Evolutionary conservation across 2,113 vertebrate genomes (phyloP).

Genomic region (Acanthochromis polyacanthus): DNA sequence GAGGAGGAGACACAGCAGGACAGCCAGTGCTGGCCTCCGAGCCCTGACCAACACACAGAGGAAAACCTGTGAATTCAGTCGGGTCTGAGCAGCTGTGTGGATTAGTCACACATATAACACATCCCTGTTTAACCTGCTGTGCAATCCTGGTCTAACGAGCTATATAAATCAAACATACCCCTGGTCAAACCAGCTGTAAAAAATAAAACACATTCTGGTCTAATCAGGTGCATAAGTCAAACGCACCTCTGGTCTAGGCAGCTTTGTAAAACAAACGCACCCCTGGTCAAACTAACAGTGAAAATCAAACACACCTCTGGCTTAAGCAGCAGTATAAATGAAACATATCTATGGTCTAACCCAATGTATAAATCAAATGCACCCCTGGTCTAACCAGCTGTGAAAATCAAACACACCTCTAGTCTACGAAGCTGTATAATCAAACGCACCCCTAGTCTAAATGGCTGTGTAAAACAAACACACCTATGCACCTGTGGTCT

Average conservation of each 20-base stretch:
- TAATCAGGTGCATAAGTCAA: neutral
- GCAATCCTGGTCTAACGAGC: constrained; percentile 87
- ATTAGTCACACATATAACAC: neutral
- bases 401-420: constrained; percentile 7
- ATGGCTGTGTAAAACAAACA: neutral
- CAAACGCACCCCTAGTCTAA: neutral
- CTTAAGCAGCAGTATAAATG: neutral
- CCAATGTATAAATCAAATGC: neutral
- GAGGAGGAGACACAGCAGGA: constrained; percentile 62
- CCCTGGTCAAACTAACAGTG: neutral
- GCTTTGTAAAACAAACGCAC: neutral
- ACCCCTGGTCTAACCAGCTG: neutral
- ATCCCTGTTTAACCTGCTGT: neutral
- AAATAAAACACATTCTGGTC: constrained; percentile 18
- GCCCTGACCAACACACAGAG: constrained; percentile 53
- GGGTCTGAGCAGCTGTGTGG: neutral
- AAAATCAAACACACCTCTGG: constrained; percentile 17
- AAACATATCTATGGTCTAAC: neutral
- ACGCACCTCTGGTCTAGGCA: neutral
- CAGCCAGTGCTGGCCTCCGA: constrained; percentile 51
- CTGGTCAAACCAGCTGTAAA: neutral
- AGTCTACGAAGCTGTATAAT: neutral
- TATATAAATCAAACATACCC: no score
- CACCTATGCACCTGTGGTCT: neutral
- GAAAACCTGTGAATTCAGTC: constrained; percentile 1